Conservation (phyloP, 1,140 invertebrate genomes). For the Gryllus bimaculatus region DNA sequence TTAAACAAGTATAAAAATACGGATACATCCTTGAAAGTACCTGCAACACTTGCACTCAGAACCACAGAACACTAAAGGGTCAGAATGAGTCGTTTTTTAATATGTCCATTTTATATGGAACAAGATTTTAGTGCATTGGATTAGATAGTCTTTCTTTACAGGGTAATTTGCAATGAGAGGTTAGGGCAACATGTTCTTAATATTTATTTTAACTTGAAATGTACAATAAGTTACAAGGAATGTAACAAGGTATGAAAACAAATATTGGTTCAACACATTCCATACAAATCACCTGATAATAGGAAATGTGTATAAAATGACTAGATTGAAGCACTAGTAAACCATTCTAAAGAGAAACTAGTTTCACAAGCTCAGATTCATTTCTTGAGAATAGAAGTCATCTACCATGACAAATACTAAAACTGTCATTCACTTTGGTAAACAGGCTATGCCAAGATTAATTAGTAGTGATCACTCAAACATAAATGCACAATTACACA, state of each 20-base stretch:
- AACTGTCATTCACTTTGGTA: neutral
- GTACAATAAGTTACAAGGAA: conserved; percentile 5
- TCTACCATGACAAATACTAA: neutral
- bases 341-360: neutral
- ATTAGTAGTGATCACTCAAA: neutral
- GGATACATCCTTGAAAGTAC: no score
- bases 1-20: no score
- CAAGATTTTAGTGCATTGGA: no score
- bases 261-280: neutral
- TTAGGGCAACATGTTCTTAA: neutral
- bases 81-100: no score
- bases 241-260: neutral
- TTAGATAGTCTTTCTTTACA: no score
- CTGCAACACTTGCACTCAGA: no score
- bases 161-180: no score
- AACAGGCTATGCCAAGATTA: neutral
- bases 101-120: no score
- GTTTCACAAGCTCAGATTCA: neutral
- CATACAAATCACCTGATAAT: neutral
- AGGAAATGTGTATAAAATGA: neutral
- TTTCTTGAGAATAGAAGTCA: neutral
- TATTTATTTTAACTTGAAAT: neutral
- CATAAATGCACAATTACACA: neutral
- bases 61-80: no score
- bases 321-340: neutral